These are phyloP conservation scores for Peromyscus melanophrys DNA, from an alignment of 2,797 vertebrate species.

Conservation along the genomic window DNA sequence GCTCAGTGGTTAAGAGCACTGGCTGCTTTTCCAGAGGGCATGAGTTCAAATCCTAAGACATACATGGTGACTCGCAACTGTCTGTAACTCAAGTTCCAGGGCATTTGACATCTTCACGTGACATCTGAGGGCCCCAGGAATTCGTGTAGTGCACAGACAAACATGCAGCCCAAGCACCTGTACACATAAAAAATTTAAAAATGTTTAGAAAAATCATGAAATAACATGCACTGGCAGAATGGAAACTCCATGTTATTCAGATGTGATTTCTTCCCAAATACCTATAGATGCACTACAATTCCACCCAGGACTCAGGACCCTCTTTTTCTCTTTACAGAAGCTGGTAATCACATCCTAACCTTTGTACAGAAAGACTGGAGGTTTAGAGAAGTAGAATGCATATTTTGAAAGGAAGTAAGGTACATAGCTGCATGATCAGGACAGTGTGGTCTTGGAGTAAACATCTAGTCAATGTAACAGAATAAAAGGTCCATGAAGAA, in stretches of 20 bases:
- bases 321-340: not conserved
- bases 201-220: not conserved
- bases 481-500: not conserved
- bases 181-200: not conserved
- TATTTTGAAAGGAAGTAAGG: not conserved
- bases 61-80: not conserved
- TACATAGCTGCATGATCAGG: not conserved
- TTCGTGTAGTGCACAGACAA: not conserved
- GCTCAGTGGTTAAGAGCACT: not conserved
- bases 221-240: conserved; percentile 5
- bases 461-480: not conserved
- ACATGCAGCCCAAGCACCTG: not conserved
- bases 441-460: not conserved
- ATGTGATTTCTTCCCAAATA: not conserved
- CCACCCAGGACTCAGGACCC: not conserved
- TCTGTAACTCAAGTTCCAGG: not conserved
- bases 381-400: not conserved
- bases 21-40: no score
- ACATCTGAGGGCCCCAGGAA: not conserved
- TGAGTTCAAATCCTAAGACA: not conserved
- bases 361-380: not conserved
- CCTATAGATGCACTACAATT: not conserved
- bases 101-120: not conserved
- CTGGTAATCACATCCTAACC: not conserved
- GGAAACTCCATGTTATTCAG: not conserved